Evolutionary conservation across 2,888 invertebrate species (phyloP).

Genomic region (Pseudococcus jackbeardsleyi): DNA sequence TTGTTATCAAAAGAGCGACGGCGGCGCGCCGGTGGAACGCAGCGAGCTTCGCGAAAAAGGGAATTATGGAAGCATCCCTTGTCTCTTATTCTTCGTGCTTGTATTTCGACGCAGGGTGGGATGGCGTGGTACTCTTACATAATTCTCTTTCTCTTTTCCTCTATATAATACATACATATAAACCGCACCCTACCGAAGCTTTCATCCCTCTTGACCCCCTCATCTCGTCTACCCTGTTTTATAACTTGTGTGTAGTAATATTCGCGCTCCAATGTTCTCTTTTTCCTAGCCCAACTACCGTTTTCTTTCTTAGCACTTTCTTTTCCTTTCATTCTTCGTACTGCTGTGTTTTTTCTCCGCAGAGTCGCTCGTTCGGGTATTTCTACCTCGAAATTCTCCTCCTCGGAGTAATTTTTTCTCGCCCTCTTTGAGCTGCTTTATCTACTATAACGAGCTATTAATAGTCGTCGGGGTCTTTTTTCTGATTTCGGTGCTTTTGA

Average conservation of each 20-base stretch:
- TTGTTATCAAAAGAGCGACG: conserved; percentile 54
- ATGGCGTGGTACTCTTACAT: not conserved
- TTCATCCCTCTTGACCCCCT: too few relatives aligned
- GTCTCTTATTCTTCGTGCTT: not conserved
- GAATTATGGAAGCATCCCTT: conserved; percentile 44
- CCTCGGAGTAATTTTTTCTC: not conserved
- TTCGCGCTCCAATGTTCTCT: conserved; percentile 1
- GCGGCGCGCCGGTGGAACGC: not conserved
- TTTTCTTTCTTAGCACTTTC: not conserved
- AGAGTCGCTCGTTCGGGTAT: not conserved
- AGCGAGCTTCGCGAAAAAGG: conserved; percentile 1
- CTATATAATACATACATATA: not conserved
- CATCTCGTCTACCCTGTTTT: not conserved
- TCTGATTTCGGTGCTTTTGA: not conserved
- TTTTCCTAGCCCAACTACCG: not conserved
- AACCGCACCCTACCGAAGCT: conserved; percentile 13
- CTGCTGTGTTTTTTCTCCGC: not conserved
- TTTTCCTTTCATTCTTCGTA: not conserved
- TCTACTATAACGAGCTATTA: conserved; percentile 24
- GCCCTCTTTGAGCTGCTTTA: not conserved
- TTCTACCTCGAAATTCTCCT: not conserved
- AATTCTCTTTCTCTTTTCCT: conserved; percentile 23
- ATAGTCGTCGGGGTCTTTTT: conserved; percentile 19
- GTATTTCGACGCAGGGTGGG: not conserved
- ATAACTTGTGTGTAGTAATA: not conserved